Evolutionary conservation across 1,140 invertebrate genomes (phyloP).

Genomic region (Drosophila pallidifrons): DNA sequence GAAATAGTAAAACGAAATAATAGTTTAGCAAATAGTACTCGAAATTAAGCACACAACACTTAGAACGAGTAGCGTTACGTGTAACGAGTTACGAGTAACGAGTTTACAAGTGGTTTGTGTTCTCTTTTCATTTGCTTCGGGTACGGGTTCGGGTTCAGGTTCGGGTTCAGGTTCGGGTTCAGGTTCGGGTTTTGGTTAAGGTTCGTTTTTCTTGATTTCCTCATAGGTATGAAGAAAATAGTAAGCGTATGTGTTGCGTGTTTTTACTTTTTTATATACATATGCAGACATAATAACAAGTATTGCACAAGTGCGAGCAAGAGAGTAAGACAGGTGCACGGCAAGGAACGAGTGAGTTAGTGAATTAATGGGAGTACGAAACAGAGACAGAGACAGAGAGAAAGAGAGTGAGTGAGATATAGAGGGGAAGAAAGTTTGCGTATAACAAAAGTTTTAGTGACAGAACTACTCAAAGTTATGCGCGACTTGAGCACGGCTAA

Average conservation of each 20-base stretch:
- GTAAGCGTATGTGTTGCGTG: conserved; percentile 22
- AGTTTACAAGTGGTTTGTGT: conserved; percentile 33
- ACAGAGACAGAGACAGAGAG: conserved; percentile 10
- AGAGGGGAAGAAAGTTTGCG: conserved; percentile 28
- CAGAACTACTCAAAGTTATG: conserved; percentile 46
- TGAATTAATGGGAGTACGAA: background rate
- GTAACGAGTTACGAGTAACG: conserved; percentile 23
- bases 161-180: conserved; percentile 3
- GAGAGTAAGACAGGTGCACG: conserved; percentile 53
- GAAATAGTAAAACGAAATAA: conserved; percentile 52
- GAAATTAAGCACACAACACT: conserved; percentile 63
- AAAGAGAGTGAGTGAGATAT: conserved; percentile 4
- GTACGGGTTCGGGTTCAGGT: conserved; percentile 1
- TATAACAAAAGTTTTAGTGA: conserved; percentile 32
- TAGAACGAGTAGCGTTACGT: conserved; percentile 55
- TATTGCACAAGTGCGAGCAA: conserved; percentile 59
- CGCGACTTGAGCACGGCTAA: background rate
- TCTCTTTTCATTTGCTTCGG: conserved; percentile 21
- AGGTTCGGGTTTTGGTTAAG: conserved; percentile 5
- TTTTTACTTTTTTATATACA: conserved; percentile 51
- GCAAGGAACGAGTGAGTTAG: conserved; percentile 17
- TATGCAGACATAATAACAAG: conserved; percentile 51
- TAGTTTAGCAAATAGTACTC: conserved; percentile 56
- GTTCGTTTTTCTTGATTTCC: conserved; percentile 10
- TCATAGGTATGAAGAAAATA: conserved; percentile 14